Conservation (phyloP, 2,888 invertebrate species). For the Synanthedon vespiformis region DNA sequence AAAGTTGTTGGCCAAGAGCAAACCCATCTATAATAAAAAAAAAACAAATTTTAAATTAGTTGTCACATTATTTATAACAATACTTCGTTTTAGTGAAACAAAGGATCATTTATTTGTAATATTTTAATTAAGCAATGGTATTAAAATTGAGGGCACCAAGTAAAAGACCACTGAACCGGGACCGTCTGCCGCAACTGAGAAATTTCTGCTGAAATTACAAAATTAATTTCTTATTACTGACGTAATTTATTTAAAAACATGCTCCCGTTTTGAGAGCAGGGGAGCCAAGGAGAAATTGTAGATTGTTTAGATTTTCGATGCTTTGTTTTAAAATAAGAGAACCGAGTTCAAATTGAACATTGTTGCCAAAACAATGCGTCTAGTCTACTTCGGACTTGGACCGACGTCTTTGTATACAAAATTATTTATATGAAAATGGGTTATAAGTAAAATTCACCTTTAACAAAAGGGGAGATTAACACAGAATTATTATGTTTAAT, state of each 20-base stretch:
- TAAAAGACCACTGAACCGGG: slow-evolving; percentile 12
- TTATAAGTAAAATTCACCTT: too few relatives aligned
- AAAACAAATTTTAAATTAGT: too few relatives aligned
- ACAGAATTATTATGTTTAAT: too few relatives aligned
- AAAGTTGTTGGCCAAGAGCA: too few relatives aligned
- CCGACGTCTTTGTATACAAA: too few relatives aligned
- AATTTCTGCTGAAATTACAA: slow-evolving; percentile 17
- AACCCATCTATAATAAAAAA: too few relatives aligned
- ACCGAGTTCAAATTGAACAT: not conserved
- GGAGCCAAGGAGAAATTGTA: not conserved
- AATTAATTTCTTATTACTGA: slow-evolving; percentile 23
- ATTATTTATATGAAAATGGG: too few relatives aligned
- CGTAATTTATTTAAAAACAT: slow-evolving; percentile 12
- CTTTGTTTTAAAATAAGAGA: not conserved
- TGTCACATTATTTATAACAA: too few relatives aligned
- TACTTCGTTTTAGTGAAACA: slow-evolving; percentile 7
- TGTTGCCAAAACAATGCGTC: not conserved
- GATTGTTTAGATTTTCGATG: not conserved
- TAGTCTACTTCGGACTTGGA: too few relatives aligned
- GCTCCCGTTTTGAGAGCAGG: slow-evolving; percentile 1
- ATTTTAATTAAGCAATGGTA: slow-evolving; percentile 38
- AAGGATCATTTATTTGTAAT: slow-evolving; percentile 29
- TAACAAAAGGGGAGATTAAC: too few relatives aligned
- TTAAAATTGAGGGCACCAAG: slow-evolving; percentile 21
- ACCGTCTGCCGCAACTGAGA: slow-evolving; percentile 18